Base-by-base conservation (phyloP, 2,888 invertebrate species). In the Nesidiocoris tenuis region DNA sequence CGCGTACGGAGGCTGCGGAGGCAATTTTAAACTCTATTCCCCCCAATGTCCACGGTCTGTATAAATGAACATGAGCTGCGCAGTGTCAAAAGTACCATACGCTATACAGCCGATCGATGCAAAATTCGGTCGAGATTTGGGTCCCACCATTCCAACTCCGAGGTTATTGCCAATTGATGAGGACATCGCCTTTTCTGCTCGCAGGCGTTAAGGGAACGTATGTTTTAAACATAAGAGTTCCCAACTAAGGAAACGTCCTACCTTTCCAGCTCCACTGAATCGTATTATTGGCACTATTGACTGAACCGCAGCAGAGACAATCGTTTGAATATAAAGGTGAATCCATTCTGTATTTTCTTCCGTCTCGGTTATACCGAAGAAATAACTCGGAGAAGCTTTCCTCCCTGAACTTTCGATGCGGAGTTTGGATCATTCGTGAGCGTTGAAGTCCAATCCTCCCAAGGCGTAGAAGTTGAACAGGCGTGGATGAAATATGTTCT, bases 401-500 rank as follows among this genome's bases (percentile, higher is more conserved):
- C 12, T 39, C 12, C 39, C 39, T 39, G 39, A 39, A 39, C 5
- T 39, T 39, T 39, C 12, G 12, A 3, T 39, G 12, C 5, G 12
- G 12, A 39, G 39, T 39, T n/a, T n/a, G n/a, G 39, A 39, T 7
- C 39, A 39, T 7, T 12, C 39, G 39, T 39, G 39, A 39, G 39
- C 3, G 39, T 39, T 39, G 12, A 39, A 39, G 39, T 7, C 39
- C 39, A 12, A 12, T n/a, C 39, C 39, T 39, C 12, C 12, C 39
- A 12, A 39, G 39, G 39, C 5, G 12, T 12, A 39, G 39, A 39
- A 59, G 59, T 59, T 70, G 24, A 70, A 59, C 70, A 17, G 25
- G 59, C 18, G 61, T 39, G 59, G 18, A 59, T 70, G 70, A 70
- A 70, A 70, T 70, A 70, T 70, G 70, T 70, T 25, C 25, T 57